A percentile compares a stretch with the other conserved stretches of the same genome.
Conservation (phyloP, 2,888 invertebrate species). For the Rhogogaster chlorosoma region DNA sequence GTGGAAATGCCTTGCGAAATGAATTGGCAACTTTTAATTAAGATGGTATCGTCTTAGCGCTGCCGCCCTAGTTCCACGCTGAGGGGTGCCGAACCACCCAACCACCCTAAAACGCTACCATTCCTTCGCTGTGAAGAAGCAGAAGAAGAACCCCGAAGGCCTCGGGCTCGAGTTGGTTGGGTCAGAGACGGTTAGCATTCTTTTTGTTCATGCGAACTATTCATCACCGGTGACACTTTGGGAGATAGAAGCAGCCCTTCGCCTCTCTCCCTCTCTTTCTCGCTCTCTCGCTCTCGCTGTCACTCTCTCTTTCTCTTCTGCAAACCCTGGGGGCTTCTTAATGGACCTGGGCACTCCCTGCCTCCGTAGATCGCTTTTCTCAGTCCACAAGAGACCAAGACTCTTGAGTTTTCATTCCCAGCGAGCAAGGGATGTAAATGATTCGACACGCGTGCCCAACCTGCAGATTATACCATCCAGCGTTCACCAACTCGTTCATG, state of each 20-base stretch:
- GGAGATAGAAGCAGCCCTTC: slow-evolving; percentile 74
- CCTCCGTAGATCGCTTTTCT: slow-evolving; percentile 40
- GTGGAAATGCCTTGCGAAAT: slow-evolving; percentile 72
- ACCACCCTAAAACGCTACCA: neutral
- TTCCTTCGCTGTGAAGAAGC: neutral
- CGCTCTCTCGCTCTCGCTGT: slow-evolving; percentile 51
- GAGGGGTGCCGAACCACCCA: slow-evolving; percentile 31
- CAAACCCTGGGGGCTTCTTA: slow-evolving; percentile 73
- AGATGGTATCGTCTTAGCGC: slow-evolving; percentile 74
- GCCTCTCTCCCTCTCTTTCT: slow-evolving; percentile 54
- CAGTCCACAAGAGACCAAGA: slow-evolving; percentile 25
- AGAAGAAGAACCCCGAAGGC: slow-evolving; percentile 40
- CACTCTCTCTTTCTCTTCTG: slow-evolving; percentile 51
- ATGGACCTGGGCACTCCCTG: slow-evolving; percentile 70
- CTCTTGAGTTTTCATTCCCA: slow-evolving; percentile 22
- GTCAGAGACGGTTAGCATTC: slow-evolving; percentile 73
- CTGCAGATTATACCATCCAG: neutral
- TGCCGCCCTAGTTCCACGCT: slow-evolving; percentile 47
- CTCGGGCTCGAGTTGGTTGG: slow-evolving; percentile 53
- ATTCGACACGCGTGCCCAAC: slow-evolving; percentile 15
- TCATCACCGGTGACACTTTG: slow-evolving; percentile 78
- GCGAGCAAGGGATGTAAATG: slow-evolving; percentile 13
- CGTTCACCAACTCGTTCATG: neutral
- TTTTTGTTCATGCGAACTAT: slow-evolving; percentile 78
- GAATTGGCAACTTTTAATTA: slow-evolving; percentile 78